phyloP scores from a whole-genome alignment of 2,888 invertebrate genomes.

The Microctonus aethiopoides region DNA sequence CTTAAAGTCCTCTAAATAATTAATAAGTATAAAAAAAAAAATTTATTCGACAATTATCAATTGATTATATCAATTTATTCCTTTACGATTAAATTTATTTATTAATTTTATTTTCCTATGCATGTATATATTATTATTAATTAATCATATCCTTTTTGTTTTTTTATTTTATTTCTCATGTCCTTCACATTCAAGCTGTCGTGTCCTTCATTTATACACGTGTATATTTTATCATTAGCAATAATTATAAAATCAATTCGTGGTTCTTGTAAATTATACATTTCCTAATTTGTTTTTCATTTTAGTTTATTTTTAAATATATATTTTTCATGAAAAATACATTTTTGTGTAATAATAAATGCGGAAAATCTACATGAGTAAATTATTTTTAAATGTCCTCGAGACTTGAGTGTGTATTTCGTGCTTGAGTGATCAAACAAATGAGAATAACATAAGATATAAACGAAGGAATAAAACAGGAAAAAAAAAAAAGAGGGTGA shows the following conservation, averaged over 20 bases:
- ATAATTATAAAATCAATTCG: background rate
- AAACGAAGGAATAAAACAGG: background rate
- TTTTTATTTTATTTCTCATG: background rate
- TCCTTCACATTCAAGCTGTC: background rate
- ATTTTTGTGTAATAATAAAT: background rate
- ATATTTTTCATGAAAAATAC: too few relatives aligned
- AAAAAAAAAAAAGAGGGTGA: background rate
- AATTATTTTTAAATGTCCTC: constrained; percentile 21
- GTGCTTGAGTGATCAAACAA: constrained; percentile 4
- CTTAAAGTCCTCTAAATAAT: too few relatives aligned
- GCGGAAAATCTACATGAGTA: background rate
- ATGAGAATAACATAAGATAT: background rate
- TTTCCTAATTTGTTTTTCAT: background rate
- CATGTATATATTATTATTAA: too few relatives aligned
- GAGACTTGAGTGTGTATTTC: background rate
- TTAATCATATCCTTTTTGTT: background rate
- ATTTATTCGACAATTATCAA: too few relatives aligned
- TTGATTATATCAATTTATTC: too few relatives aligned
- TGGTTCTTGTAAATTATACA: background rate
- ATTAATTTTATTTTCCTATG: too few relatives aligned
- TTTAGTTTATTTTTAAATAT: background rate
- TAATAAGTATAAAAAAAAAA: too few relatives aligned
- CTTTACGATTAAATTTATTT: too few relatives aligned
- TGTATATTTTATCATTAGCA: background rate
- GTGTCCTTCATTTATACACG: background rate